Evolutionary conservation across 2,113 vertebrate genomes (phyloP), one percentile per base, ranked within the genome.

Genomic region (Channa argus): DNA sequence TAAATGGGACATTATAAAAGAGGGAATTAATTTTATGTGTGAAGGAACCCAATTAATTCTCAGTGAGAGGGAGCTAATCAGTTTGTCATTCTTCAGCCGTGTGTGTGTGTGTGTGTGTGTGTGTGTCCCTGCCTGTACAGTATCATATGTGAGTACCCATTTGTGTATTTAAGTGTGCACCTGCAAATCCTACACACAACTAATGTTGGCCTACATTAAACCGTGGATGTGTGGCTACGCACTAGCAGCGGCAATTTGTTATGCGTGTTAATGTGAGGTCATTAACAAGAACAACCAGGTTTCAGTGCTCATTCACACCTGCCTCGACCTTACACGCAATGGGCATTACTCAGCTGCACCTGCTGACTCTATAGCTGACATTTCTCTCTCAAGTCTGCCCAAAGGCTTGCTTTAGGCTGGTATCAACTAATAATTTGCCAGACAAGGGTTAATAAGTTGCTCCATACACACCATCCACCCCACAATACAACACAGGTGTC

Each of bases 31-130:
- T 93, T 93, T 90, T 79, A 89, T 86, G 91, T 78, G 82, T 91
- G 85, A 91, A 86, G 83, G 81, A 92, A 91, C 79, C 84, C 91
- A 93, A 94, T 94, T 94, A 93, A 90, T 89, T 93, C 83, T 88
- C 87, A 82, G 80, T 54, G 77, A 82, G 86, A 77, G 82, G 70
- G 47, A 81, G 87, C 83, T 91, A 93, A 94, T 93, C 89, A 82
- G 77, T 91, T 88, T 85, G 90, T 64, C 86, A 85, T 85, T 91
- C 75, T 66, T 38, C 3, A 3, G 11, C 38, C 1, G 59, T 56
- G 65, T 41, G 11, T 38, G 58, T 59, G 64, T 64, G 58, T 24
- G 33, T 61, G 54, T 50, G 55, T 24, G 24, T 24, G 24, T 24
- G 24, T 24, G 24, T 24, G 24, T 24, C 24, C 37, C n/a, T 43